Evolutionary conservation across 1,140 invertebrate genomes (phyloP).

Genomic region (Stegodyphus mimosarum): DNA sequence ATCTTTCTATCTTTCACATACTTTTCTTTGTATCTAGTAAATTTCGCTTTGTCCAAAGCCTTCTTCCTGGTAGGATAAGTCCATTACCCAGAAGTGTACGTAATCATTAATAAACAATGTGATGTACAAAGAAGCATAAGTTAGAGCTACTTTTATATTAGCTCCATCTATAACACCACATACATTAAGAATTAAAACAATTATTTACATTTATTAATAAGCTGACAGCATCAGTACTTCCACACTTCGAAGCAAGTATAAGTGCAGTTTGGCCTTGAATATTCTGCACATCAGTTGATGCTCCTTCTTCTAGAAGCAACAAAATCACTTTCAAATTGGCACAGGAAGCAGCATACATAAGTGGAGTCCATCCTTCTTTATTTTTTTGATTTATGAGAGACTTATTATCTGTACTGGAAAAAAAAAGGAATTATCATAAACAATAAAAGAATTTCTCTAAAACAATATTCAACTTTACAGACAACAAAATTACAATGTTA

Average conservation of each 20-base stretch:
- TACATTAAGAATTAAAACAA: no score
- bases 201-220: conserved; percentile 63
- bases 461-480: no score
- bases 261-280: conserved; percentile 69
- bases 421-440: background rate
- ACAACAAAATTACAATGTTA: no score
- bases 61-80: no score
- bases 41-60: no score
- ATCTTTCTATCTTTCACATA: no score
- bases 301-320: conserved; percentile 68
- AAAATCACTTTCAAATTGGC: conserved; percentile 70
- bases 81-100: no score
- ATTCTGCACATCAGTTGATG: conserved; percentile 68
- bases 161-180: no score
- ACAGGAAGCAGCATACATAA: conserved; percentile 72
- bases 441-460: background rate
- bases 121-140: no score
- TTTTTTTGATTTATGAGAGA: conserved; percentile 65
- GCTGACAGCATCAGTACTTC: conserved; percentile 68
- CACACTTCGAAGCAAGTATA: conserved; percentile 71
- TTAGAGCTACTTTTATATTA: no score
- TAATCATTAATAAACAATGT: no score
- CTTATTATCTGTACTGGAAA: conserved; percentile 34
- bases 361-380: conserved; percentile 70
- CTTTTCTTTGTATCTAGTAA: no score